Percentiles rank a stretch among this genome's conserved stretches.
phyloP scores from a whole-genome alignment of 2,113 vertebrate species.

The Vulpes lagopus region DNA sequence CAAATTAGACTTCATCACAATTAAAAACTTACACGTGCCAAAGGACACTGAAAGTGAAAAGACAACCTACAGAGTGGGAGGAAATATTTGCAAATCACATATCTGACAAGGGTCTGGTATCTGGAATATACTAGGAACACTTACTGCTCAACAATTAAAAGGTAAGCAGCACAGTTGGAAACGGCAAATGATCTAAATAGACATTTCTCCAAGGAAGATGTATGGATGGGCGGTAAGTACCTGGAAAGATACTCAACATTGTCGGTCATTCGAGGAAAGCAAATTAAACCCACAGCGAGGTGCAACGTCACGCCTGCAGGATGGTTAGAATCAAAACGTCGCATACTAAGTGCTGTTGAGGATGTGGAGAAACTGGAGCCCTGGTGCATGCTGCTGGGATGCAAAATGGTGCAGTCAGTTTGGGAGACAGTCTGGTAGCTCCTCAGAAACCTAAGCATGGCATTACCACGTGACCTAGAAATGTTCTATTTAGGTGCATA shows the following conservation, averaged over 20 bases:
- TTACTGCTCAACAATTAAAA: neutral
- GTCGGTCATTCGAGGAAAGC: neutral
- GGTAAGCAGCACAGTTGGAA: neutral
- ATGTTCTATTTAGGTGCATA: neutral
- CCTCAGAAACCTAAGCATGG: too few relatives aligned
- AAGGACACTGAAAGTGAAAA: neutral
- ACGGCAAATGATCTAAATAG: neutral
- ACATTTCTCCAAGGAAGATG: neutral
- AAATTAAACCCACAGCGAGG: neutral
- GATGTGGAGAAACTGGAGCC: neutral
- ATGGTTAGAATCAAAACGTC: too few relatives aligned
- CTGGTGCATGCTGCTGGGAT: rapidly evolving
- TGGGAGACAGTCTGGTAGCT: neutral
- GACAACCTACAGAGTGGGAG: neutral
- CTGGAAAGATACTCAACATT: rapidly evolving
- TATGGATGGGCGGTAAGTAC: neutral
- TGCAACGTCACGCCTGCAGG: neutral
- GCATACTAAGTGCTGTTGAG: rapidly evolving
- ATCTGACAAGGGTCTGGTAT: neutral
- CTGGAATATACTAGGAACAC: neutral
- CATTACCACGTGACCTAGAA: neutral
- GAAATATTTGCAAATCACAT: neutral
- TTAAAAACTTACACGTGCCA: neutral
- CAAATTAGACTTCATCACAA: neutral
- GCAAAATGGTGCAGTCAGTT: neutral